These are phyloP conservation scores for Rhabdophis nuchalis DNA, from an alignment of 2,797 vertebrate genomes.

Conservation along the genomic window DNA sequence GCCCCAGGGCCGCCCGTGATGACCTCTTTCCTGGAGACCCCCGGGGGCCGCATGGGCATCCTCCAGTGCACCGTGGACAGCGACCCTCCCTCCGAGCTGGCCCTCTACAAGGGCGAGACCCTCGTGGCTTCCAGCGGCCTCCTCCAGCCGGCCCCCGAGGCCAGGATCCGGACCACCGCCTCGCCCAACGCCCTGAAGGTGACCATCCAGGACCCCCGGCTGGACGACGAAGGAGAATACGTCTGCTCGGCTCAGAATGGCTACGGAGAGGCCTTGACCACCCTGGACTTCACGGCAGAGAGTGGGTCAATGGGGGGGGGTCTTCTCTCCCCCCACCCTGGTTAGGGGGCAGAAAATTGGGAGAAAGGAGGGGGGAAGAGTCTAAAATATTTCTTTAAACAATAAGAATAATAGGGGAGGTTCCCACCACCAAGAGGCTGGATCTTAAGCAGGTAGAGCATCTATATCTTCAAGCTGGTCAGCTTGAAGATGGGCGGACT, in stretches of 20 bases:
- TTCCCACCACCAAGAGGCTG: background rate
- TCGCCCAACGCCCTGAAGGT: constrained; percentile 62
- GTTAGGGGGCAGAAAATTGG: background rate
- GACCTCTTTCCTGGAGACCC: constrained; percentile 62
- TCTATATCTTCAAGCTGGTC: too few species aligned
- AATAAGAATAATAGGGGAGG: background rate
- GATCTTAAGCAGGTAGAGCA: background rate
- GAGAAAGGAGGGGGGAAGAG: background rate
- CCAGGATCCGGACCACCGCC: background rate
- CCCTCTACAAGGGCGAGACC: constrained; percentile 15
- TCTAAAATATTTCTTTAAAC: background rate
- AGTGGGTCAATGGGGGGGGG: constrained; percentile 51
- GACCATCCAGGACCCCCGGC: constrained; percentile 49
- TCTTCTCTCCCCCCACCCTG: too few species aligned
- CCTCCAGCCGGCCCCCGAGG: background rate
- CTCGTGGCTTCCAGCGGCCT: constrained; percentile 40
- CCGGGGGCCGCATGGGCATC: constrained; percentile 45
- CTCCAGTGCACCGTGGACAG: constrained; percentile 67
- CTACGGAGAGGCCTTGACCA: constrained; percentile 34
- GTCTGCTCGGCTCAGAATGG: constrained; percentile 62
- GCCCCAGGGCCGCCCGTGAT: constrained; percentile 53
- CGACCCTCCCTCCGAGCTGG: constrained; percentile 64
- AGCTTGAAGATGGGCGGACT: too few species aligned
- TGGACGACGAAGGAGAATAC: constrained; percentile 72
- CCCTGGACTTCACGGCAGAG: constrained; percentile 58